Evolutionary conservation across 2,113 vertebrate species (phyloP), one percentile per base, ranked within the genome.

Genomic region (Scatophagus argus): DNA sequence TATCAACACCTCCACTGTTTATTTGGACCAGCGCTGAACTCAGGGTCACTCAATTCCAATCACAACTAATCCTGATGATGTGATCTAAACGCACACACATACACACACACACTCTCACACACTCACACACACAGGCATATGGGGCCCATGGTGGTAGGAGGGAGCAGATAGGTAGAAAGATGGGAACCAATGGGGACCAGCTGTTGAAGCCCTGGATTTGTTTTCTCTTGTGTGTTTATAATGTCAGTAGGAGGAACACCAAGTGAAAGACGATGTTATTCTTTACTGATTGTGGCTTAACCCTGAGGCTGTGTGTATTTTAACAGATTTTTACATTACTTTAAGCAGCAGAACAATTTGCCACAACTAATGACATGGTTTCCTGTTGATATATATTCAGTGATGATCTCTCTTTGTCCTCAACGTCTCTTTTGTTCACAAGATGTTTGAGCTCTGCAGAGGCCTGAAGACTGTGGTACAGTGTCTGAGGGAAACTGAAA

Each of bases 1-100:
- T 77, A 87, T 92, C 91, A 93, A 94, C 92, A 93, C 84, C 83
- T 91, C 54, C 82, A 55, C 78, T 87, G 88, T 91, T 91, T 93
- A 83, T 92, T 87, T 92, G 87, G 79, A 79, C 74, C 59, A 12
- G 51, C 64, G 4, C 52, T 84, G 87, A 83, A 85, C 89, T 74
- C 80, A 12, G 68, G 87, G 86, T 93, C 86, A 79, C 81, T 79
- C 74, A 59, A 47, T 80, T 77, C 74, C 56, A 23, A 77, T 85
- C 84, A 82, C 58, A 46, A 51, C 77, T 85, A 88, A 86, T 90
- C 71, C 81, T 38, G 29, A 17, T 81, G 87, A 87, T 85, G 66
- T 58, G 65, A 32, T 46, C 64, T 6, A 54, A 72, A 67, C 16
- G 72, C 62, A 43, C 19, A 68, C 63, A 66, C 73, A 78, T 62